Evolutionary conservation across 2,797 vertebrate species (phyloP).

Genomic region (Sphaeramia orbicularis): DNA sequence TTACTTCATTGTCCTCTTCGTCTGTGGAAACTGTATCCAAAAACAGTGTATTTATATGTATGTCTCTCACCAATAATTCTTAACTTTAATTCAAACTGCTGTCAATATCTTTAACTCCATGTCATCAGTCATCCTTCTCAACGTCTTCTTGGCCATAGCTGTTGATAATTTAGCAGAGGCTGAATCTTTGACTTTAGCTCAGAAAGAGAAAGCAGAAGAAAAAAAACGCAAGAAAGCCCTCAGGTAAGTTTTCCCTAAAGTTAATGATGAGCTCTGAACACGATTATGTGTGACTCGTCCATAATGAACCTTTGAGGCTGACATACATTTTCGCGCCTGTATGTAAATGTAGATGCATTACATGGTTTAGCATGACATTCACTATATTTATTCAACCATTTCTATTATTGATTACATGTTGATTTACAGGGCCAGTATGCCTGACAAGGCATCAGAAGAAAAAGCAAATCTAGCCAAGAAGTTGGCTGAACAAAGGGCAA

Average conservation of each 20-base stretch:
- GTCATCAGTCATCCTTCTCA: slow-evolving; percentile 91
- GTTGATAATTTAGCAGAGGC: slow-evolving; percentile 95
- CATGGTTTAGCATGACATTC: too few relatives aligned
- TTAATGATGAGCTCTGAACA: neutral
- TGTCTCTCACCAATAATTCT: neutral
- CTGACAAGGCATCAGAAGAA: slow-evolving; percentile 91
- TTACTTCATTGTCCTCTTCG: slow-evolving; percentile 95
- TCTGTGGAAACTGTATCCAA: slow-evolving; percentile 96
- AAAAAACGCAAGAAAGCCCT: slow-evolving; percentile 90
- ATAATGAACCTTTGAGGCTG: too few relatives aligned
- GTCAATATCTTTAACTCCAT: slow-evolving; percentile 52
- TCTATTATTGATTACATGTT: neutral
- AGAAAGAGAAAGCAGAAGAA: slow-evolving; percentile 94
- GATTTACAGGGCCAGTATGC: slow-evolving; percentile 84
- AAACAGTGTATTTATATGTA: neutral
- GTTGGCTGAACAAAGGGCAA: slow-evolving; percentile 91
- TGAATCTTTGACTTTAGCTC: slow-evolving; percentile 92
- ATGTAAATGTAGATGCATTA: too few relatives aligned
- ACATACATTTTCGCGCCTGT: too few relatives aligned
- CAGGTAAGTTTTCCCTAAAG: slow-evolving; percentile 75
- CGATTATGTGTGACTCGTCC: too few relatives aligned
- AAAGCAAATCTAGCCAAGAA: slow-evolving; percentile 88
- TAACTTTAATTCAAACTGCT: neutral
- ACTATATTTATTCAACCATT: too few relatives aligned
- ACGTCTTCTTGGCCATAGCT: slow-evolving; percentile 94